Conservation (phyloP, 2,113 vertebrate genomes). For the Pholis gunnellus region DNA sequence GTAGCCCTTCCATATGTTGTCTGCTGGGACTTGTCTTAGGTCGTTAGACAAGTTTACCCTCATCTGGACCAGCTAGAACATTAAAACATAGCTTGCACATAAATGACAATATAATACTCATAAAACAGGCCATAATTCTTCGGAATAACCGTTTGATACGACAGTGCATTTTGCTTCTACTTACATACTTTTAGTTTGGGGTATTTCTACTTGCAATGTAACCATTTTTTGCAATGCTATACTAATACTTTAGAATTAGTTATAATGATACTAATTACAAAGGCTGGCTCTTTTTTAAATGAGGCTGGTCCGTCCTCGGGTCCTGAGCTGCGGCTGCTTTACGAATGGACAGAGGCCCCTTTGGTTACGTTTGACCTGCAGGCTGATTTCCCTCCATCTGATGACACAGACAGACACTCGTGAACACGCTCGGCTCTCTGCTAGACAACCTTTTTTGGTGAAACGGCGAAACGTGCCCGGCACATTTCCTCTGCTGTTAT, state of each 20-base stretch:
- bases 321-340: constrained; percentile 15
- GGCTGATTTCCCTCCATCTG: constrained; percentile 31
- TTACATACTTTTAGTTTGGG: neutral
- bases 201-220: neutral
- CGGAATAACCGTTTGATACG: neutral
- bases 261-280: neutral
- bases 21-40: neutral
- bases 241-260: neutral
- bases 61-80: neutral
- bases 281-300: neutral
- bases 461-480: constrained; percentile 6
- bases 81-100: neutral
- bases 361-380: constrained; percentile 30
- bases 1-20: neutral
- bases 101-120: neutral
- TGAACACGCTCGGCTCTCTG: constrained; percentile 18
- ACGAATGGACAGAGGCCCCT: constrained; percentile 20
- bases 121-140: neutral
- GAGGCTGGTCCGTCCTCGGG: constrained; percentile 5
- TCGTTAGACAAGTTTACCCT: neutral
- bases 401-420: constrained; percentile 34
- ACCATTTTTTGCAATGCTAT: neutral
- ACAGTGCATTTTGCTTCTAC: neutral
- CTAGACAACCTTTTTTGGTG: neutral
- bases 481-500: neutral